Percentiles rank a stretch among this genome's conserved stretches.
Conservation (phyloP, 1,140 invertebrate species). For the Planococcus citri region DNA sequence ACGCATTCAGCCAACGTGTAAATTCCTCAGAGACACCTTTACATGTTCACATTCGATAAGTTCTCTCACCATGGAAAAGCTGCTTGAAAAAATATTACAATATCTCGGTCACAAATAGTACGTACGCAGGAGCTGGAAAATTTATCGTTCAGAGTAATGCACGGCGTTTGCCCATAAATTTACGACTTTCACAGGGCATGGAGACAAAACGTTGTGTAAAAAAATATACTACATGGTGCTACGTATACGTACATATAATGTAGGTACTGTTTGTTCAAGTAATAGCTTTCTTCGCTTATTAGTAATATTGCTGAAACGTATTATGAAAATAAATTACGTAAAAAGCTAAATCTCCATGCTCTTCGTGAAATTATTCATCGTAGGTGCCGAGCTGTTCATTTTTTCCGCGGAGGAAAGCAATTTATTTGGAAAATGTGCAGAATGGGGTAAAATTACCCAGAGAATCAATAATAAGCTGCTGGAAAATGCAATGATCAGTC, state of each 20-base stretch:
- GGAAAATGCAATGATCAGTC: too few relatives aligned
- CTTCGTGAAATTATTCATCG: not conserved
- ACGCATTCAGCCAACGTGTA: not conserved
- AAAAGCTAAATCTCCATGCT: not conserved
- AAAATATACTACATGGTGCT: not conserved
- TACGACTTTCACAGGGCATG: not conserved
- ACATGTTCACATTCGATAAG: not conserved
- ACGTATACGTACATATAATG: too few relatives aligned
- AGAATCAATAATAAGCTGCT: too few relatives aligned
- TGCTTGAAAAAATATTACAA: not conserved
- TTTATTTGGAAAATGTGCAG: too few relatives aligned
- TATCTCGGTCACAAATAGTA: not conserved
- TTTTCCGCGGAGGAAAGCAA: not conserved
- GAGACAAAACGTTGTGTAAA: not conserved
- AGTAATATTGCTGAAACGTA: not conserved
- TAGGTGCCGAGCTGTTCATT: not conserved
- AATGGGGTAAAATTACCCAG: too few relatives aligned
- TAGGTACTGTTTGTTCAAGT: not conserved
- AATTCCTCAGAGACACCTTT: not conserved
- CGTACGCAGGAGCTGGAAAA: too few relatives aligned
- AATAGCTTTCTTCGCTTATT: not conserved
- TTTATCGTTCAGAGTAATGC: not conserved
- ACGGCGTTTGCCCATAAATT: not conserved
- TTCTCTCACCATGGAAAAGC: not conserved
- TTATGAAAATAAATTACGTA: constrained; percentile 4